Base-by-base conservation (phyloP, 2,113 vertebrate genomes). In the Patagioenas fasciata region DNA sequence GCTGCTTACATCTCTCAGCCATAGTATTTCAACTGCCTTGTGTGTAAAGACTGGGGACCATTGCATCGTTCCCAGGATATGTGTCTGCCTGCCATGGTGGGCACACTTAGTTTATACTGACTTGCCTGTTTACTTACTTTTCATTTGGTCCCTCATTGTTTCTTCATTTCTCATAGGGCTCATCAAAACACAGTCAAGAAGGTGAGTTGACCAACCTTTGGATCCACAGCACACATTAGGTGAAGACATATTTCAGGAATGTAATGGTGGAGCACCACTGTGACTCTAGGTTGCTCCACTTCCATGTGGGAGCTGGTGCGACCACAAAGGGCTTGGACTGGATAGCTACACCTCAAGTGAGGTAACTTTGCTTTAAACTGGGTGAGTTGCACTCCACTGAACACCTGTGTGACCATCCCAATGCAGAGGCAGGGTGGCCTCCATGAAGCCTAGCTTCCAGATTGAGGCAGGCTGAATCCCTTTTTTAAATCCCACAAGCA, bases 161-260 rank as follows among this genome's bases (percentile, higher is more conserved):
- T 69, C 28, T 69, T 61, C 0, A 0, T 61, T 86, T 69, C 28
- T 69, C 4, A 50, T 54, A 67, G 47, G 56, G 29, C 20, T 91
- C 11, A 0, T 29, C 51, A 40, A n/a, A 29, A 15, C 6, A 10
- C 20, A 26, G 10, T 24, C 38, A 48, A n/a, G 58, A 85, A 75
- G 29, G 32, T 71, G n/a, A 66, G n/a, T 6, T 93, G 38, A 70
- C 15, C 17, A 29, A 2, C 15, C 15, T 85, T 51, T 75, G 44
- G 31, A 81, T 28, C 28, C 9, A 12, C 24, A 66, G 48, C 20
- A 24, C 0, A 0, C 11, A 21, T 12, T 32, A 26, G 16, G 2
- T 72, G 38, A 73, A 89, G 29, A 15, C 4, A 36, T 14, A 89
- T 85, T 60, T 61, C 44, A 61, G 38, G 6, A 72, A 26, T 3